Evolutionary conservation across 1,140 invertebrate genomes (phyloP).

Genomic region (Coelopa frigida): DNA sequence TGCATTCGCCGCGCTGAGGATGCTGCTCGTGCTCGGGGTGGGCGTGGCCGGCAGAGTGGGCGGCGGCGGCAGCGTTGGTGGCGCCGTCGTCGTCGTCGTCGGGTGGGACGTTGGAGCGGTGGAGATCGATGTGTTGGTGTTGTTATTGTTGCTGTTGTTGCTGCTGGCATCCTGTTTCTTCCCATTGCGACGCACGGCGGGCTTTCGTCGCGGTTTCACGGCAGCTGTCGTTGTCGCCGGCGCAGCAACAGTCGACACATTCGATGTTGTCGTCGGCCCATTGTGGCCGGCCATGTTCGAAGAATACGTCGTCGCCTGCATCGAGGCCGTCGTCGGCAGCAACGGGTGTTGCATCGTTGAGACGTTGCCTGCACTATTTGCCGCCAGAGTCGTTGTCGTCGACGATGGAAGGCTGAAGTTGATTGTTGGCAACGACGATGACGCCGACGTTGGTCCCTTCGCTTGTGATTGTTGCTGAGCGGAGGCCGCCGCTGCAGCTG

Average conservation of each 20-base stretch:
- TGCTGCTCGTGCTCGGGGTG: constrained; percentile 3
- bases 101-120: background rate
- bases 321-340: background rate
- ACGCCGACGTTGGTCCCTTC: constrained; percentile 10
- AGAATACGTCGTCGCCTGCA: background rate
- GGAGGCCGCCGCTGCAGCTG: constrained; percentile 12
- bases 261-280: constrained; percentile 5
- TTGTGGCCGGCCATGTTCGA: constrained; percentile 1
- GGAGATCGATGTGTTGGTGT: background rate
- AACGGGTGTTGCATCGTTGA: background rate
- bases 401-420: constrained; percentile 1
- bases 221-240: constrained; percentile 23
- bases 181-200: constrained; percentile 32
- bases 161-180: constrained; percentile 28
- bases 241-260: constrained; percentile 2
- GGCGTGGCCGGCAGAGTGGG: background rate
- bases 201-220: constrained; percentile 36
- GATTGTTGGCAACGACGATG: constrained; percentile 4
- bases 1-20: constrained; percentile 3
- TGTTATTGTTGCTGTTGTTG: background rate
- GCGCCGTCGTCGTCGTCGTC: constrained; percentile 2
- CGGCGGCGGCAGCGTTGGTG: constrained; percentile 5
- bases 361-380: background rate
- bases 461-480: constrained; percentile 2
- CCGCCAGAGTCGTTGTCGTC: background rate